Evolutionary conservation across 2,797 vertebrate genomes (phyloP).

Genomic region (Rhynchotus rufescens): DNA sequence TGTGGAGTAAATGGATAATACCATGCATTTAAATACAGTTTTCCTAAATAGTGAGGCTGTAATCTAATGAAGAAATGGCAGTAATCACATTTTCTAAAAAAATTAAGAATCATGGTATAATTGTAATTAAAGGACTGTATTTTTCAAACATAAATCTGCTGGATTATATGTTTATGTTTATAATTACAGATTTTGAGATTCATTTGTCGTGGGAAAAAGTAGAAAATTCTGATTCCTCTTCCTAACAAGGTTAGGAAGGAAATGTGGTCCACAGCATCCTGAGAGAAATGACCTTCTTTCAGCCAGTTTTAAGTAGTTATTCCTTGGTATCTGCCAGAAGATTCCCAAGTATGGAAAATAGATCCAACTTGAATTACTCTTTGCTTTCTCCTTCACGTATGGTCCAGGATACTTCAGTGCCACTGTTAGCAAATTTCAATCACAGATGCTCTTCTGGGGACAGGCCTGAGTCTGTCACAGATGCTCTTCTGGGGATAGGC

Average conservation of each 20-base stretch:
- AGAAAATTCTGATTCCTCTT: not conserved
- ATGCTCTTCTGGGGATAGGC: not conserved
- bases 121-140: not conserved
- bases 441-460: not conserved
- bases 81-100: constrained; percentile 19
- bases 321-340: not conserved
- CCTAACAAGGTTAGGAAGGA: not conserved
- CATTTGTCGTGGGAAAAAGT: not conserved
- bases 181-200: not conserved
- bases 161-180: not conserved
- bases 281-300: not conserved
- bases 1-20: constrained; percentile 35
- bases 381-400: not conserved
- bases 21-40: not conserved
- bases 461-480: not conserved
- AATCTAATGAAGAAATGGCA: constrained; percentile 13
- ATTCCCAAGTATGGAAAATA: rapidly evolving
- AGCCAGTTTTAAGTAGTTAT: not conserved
- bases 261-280: not conserved
- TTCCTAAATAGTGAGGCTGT: constrained; percentile 19
- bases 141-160: not conserved
- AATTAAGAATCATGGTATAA: not conserved
- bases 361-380: not conserved
- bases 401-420: not conserved
- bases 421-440: not conserved